phyloP scores from a whole-genome alignment of 1,140 invertebrate species.

The Hesperophylax magnus region DNA sequence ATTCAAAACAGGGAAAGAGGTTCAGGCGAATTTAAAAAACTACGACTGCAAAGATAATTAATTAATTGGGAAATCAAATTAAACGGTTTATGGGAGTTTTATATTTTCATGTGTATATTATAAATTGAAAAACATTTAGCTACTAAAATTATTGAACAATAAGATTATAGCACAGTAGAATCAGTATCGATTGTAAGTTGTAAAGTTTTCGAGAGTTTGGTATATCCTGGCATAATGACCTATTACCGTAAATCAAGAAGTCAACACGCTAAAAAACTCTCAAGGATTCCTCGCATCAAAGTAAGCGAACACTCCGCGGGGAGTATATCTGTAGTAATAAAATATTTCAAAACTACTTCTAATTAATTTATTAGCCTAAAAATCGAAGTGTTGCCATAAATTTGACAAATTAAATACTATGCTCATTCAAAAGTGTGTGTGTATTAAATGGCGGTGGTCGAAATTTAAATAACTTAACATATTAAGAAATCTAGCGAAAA shows the following conservation, averaged over 20 bases:
- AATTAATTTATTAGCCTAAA: conserved; percentile 16
- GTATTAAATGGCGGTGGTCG: conserved; percentile 3
- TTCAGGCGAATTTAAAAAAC: too few relatives aligned
- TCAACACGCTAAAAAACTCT: neutral
- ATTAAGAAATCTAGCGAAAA: neutral
- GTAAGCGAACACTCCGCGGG: conserved; percentile 17
- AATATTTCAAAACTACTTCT: conserved; percentile 19
- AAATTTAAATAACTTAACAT: conserved; percentile 17
- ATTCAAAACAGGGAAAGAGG: too few relatives aligned
- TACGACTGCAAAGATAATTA: too few relatives aligned
- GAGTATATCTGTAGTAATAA: conserved; percentile 8
- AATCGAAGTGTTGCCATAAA: conserved; percentile 28
- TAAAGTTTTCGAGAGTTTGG: neutral
- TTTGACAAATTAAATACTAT: neutral
- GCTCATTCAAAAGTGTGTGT: neutral
- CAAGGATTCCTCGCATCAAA: conserved; percentile 15
- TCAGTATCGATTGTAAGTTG: neutral
- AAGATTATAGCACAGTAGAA: too few relatives aligned
- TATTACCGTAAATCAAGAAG: neutral
- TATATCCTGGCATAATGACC: conserved; percentile 20
- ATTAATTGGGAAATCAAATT: too few relatives aligned
- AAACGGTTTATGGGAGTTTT: too few relatives aligned
- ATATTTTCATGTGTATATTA: too few relatives aligned
- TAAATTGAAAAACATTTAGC: too few relatives aligned
- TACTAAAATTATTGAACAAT: too few relatives aligned